phyloP scores from a whole-genome alignment of 2,113 vertebrate species.

The Oreochromis aureus region DNA sequence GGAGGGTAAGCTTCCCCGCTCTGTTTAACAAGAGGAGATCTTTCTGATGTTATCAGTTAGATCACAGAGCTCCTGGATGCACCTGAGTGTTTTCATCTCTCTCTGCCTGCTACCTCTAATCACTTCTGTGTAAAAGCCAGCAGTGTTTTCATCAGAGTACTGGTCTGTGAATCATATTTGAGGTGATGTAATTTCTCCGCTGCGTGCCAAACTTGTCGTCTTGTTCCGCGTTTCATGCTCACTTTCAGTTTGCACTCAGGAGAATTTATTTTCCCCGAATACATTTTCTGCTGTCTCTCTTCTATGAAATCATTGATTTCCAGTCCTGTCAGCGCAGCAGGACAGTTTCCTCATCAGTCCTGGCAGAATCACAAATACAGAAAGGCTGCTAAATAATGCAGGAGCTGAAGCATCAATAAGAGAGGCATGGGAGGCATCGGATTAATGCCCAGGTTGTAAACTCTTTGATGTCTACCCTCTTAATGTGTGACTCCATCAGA shows the following conservation, averaged over 20 bases:
- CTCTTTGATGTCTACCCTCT: conserved; percentile 27
- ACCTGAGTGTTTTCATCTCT: conserved; percentile 10
- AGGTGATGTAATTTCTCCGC: conserved; percentile 4
- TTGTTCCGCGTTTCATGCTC: conserved; percentile 14
- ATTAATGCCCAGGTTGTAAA: conserved; percentile 55
- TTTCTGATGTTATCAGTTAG: conserved; percentile 44
- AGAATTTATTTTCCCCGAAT: conserved; percentile 41
- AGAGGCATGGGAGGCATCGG: conserved; percentile 44
- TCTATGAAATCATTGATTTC: conserved; percentile 61
- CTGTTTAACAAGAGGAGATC: conserved; percentile 22
- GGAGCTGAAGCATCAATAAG: conserved; percentile 49
- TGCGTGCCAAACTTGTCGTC: conserved; percentile 20
- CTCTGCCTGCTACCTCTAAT: conserved; percentile 30
- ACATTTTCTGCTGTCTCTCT: conserved; percentile 34
- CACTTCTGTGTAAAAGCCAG: not conserved
- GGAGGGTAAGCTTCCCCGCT: conserved; percentile 11
- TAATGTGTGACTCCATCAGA: conserved; percentile 30
- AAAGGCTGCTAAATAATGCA: conserved; percentile 67
- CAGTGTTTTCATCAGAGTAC: not conserved
- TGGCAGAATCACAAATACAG: conserved; percentile 57
- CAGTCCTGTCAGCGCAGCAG: conserved; percentile 44
- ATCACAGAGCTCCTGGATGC: conserved; percentile 37
- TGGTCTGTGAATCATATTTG: not conserved
- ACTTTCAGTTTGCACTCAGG: conserved; percentile 18
- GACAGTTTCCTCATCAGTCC: conserved; percentile 40